Conservation (phyloP, 1,140 invertebrate species). For the Sycophaga agraensis region DNA sequence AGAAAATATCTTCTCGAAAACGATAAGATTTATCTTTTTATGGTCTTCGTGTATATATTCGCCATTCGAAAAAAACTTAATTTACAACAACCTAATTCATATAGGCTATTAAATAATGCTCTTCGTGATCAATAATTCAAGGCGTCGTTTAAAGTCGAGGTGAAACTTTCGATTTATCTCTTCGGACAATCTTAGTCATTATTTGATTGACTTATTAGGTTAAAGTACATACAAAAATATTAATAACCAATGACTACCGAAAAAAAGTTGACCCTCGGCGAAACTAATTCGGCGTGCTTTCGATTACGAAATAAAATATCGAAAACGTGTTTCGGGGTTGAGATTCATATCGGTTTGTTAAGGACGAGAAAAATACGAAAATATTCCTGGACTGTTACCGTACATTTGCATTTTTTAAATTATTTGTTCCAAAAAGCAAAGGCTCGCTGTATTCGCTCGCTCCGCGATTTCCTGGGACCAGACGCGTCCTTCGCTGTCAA, state of each 20-base stretch:
- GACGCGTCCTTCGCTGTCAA: background rate
- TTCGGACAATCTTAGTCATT: background rate
- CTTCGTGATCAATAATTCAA: background rate
- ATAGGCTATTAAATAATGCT: background rate
- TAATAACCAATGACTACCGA: no score
- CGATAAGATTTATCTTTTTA: slow-evolving; percentile 12
- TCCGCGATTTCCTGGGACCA: slow-evolving; percentile 37
- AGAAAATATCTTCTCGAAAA: slow-evolving; percentile 9
- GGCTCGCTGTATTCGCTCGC: slow-evolving; percentile 50
- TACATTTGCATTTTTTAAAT: background rate
- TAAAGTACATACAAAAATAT: slow-evolving; percentile 2
- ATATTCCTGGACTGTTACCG: background rate
- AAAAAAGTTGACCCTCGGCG: background rate
- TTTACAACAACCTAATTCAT: slow-evolving; percentile 3
- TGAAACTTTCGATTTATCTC: background rate
- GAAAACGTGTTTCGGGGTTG: background rate
- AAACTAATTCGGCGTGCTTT: background rate
- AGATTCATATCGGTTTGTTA: background rate
- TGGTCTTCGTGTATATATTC: no score
- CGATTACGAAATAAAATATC: background rate
- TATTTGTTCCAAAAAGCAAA: slow-evolving; percentile 57
- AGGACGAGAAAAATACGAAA: background rate
- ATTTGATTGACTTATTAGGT: no score
- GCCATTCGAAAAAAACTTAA: slow-evolving; percentile 12
- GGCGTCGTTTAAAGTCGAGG: background rate